Base-by-base conservation (phyloP, 23 tunicate genomes). In the Styela clava region DNA sequence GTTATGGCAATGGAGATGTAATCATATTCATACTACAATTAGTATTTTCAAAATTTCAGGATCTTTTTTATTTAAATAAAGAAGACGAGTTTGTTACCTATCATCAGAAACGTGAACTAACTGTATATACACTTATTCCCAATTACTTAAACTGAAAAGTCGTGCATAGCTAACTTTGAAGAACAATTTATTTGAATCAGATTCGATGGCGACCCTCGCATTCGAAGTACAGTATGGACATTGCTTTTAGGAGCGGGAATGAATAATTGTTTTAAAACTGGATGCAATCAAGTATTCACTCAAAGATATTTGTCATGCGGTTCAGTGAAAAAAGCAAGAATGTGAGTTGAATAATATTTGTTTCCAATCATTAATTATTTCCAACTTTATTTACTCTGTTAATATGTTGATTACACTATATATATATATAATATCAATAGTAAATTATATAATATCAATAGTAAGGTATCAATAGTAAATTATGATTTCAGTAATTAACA, bases 301-400 rank as follows among this genome's bases (percentile, higher is more conserved):
- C 77, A 71, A 29, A 33, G 77, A 22, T 71, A 71, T 34, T 32
- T 71, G 77, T 71, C 77, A 29, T 71, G 77, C 77, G 7, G 77
- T 28, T 28, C 24, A 19, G 37, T 32, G 77, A 71, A 32, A 34
- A 30, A 35, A 3, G 77, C 77, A 18, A 71, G 77, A 71, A 18
- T 71, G 77, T 71, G 3, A 71, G 77, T 68, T 24, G 16, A 16
- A 20, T 21, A 16, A 18, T 16, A 16, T 18, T n/a, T n/a, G n/a
- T n/a, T n/a, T n/a, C n/a, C n/a, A n/a, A n/a, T n/a, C n/a, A n/a
- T n/a, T n/a, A n/a, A n/a, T n/a, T n/a, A n/a, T n/a, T n/a, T n/a
- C n/a, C n/a, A n/a, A n/a, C n/a, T n/a, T n/a, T n/a, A n/a, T n/a
- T n/a, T n/a, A n/a, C n/a, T n/a, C n/a, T n/a, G n/a, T n/a, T n/a